Evolutionary conservation across 2,888 invertebrate genomes (phyloP), one percentile per base, ranked within the genome.

Genomic region (Nomada goodeniana): DNA sequence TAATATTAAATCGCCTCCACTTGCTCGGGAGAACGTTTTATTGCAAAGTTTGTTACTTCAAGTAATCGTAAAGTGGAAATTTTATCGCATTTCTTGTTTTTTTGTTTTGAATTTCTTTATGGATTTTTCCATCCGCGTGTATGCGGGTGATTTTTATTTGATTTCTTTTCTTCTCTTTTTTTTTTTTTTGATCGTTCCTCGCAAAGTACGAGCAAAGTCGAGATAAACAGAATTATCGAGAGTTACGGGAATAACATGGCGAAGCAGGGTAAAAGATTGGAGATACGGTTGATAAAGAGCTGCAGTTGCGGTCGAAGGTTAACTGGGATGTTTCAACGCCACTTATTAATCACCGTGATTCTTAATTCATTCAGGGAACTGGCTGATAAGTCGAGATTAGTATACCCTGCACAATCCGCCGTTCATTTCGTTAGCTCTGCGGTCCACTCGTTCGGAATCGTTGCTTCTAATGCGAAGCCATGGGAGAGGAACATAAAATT

Each of bases 311-410:
- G 36, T 42, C 20, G 60, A 55, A 77, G 77, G 70, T 77, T 60
- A 61, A 71, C 53, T 10, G 26, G 53, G 13, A 13, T 10, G 60
- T 64, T 77, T 47, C 23, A 52, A 53, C 42, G 13, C 44, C 36
- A 18, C 26, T 44, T 47, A 11, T 71, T 57, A 64, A 13, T 64
- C 29, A 26, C n/a, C n/a, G 9, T n/a, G 50, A 52, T 59, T 64
- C 44, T 70, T 76, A 57, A 70, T 76, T 70, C 64, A 13, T 47
- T 60, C 29, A 57, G n/a, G 29, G 29, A 67, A 65, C 64, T 64
- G 18, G 9, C 20, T 20, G 64, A 76, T 76, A 79, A 64, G 63
- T 59, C 57, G 61, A 75, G 67, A 63, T 78, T 63, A 68, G 50
- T 78, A 75, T 67, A 47, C 55, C 2, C 3, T 10, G 11, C 20